phyloP scores from a whole-genome alignment of 2,888 invertebrate genomes.

The Callosobruchus maculatus region DNA sequence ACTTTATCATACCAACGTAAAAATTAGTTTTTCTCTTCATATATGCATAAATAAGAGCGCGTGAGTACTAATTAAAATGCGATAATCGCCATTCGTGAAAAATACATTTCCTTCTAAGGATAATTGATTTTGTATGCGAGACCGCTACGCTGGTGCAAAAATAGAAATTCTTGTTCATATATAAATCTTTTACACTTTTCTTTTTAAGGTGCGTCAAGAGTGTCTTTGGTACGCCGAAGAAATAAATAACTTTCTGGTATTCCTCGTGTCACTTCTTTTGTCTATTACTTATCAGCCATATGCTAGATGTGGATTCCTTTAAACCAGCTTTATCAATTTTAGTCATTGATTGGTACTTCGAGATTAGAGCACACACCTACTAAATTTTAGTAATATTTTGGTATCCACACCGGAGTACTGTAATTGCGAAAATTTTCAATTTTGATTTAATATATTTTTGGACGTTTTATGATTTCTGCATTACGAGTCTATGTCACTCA shows the following conservation, averaged over 20 bases:
- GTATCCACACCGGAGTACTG: too few relatives aligned
- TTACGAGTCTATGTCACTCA: too few relatives aligned
- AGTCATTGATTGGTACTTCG: too few relatives aligned
- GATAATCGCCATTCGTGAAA: not conserved
- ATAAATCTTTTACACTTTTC: not conserved
- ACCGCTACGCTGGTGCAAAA: not conserved
- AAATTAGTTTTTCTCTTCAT: not conserved
- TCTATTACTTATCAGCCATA: not conserved
- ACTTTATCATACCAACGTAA: too few relatives aligned
- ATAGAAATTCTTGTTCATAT: not conserved
- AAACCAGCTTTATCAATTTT: not conserved
- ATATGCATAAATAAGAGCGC: not conserved
- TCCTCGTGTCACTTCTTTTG: not conserved
- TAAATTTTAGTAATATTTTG: too few relatives aligned
- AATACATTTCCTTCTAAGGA: not conserved
- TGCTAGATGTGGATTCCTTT: not conserved
- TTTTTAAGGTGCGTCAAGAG: not conserved
- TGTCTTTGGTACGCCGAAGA: not conserved
- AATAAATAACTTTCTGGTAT: not conserved
- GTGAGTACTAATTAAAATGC: not conserved
- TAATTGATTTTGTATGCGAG: not conserved
- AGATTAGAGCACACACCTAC: too few relatives aligned
- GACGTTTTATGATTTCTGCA: too few relatives aligned
- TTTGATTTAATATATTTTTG: too few relatives aligned
- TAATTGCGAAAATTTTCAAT: too few relatives aligned